phyloP scores from a whole-genome alignment of 2,797 vertebrate genomes.

The Eulemur coronatus region DNA sequence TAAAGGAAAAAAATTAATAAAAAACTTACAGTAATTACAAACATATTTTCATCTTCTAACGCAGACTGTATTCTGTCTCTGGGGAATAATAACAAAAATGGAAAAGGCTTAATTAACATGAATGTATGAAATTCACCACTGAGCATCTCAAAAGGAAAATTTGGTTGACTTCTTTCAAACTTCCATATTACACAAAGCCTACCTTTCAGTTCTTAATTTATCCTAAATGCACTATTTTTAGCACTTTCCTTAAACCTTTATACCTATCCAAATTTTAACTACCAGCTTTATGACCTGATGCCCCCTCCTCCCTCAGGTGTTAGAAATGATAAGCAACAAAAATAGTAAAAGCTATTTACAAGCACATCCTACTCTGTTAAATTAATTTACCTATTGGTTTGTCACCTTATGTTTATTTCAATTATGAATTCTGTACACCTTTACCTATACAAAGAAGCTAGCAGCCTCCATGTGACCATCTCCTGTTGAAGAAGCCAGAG shows the following conservation, averaged over 20 bases:
- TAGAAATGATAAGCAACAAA: background rate
- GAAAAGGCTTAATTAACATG: conserved; percentile 47
- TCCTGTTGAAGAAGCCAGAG: conserved; percentile 98
- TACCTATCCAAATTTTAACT: background rate
- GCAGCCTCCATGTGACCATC: conserved; percentile 95
- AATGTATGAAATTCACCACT: background rate
- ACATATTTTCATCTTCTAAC: conserved; percentile 93
- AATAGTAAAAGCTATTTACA: conserved; percentile 30
- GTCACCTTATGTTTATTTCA: background rate
- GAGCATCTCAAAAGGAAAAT: background rate
- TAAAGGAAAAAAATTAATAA: conserved; percentile 24
- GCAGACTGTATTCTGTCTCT: conserved; percentile 96
- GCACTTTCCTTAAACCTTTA: conserved; percentile 6
- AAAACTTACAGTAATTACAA: conserved; percentile 92
- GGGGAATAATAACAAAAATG: conserved; percentile 55
- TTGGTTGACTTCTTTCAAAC: conserved; percentile 9
- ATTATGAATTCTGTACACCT: background rate
- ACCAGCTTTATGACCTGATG: background rate
- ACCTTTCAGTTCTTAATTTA: background rate
- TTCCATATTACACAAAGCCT: background rate
- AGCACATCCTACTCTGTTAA: background rate
- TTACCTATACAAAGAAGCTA: conserved; percentile 96
- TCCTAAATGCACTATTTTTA: background rate
- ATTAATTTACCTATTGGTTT: background rate
- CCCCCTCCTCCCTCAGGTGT: background rate